phyloP scores from a whole-genome alignment of 2,113 vertebrate species.

The Albula glossodonta region DNA sequence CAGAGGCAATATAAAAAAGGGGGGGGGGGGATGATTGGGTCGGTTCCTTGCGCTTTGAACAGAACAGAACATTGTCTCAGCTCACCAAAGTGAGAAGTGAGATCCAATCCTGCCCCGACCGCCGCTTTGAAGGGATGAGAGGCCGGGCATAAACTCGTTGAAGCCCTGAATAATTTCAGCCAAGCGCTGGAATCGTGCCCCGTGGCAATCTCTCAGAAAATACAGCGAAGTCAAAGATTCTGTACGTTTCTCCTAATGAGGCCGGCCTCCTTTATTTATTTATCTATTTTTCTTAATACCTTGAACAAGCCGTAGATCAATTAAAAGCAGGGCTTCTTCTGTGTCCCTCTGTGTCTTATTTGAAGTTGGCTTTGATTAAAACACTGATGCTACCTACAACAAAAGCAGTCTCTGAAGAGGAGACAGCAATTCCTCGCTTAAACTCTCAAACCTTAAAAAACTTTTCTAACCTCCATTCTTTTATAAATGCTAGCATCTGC shows the following conservation, averaged over 20 bases:
- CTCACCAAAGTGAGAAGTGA: constrained; percentile 41
- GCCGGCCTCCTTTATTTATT: constrained; percentile 40
- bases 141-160: constrained; percentile 38
- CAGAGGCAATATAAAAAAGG: constrained; percentile 13
- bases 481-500: neutral
- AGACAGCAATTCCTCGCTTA: constrained; percentile 50
- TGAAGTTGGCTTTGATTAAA: constrained; percentile 69
- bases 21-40: neutral
- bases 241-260: constrained; percentile 64
- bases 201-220: constrained; percentile 51
- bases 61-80: constrained; percentile 43
- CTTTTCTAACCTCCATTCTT: neutral
- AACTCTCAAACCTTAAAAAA: constrained; percentile 51
- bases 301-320: constrained; percentile 68
- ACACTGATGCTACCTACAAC: constrained; percentile 62
- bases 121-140: constrained; percentile 44
- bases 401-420: constrained; percentile 60
- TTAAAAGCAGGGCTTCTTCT: constrained; percentile 61
- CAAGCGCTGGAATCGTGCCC: constrained; percentile 41
- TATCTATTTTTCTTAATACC: constrained; percentile 60
- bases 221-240: constrained; percentile 51
- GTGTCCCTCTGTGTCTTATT: constrained; percentile 72
- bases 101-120: constrained; percentile 37
- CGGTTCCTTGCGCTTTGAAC: constrained; percentile 35
- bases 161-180: constrained; percentile 46